Conservation (phyloP, 1,140 invertebrate species). For the Scaptomyza pallida region DNA sequence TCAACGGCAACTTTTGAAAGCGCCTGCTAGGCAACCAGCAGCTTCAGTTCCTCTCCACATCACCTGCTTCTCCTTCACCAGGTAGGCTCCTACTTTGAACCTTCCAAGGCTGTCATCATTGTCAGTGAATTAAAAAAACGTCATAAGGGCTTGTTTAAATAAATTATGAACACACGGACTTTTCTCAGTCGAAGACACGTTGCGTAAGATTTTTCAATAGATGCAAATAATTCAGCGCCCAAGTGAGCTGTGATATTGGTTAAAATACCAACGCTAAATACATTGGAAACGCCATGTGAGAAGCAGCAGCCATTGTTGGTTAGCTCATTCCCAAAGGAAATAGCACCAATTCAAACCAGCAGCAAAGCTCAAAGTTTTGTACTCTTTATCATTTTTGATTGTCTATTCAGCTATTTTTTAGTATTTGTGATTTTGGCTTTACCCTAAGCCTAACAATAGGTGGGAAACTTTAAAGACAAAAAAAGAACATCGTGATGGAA, state of each 20-base stretch:
- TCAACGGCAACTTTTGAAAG: conserved; percentile 44
- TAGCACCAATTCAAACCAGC: conserved; percentile 50
- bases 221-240: conserved; percentile 75
- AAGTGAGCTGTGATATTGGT: conserved; percentile 70
- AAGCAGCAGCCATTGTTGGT: conserved; percentile 49
- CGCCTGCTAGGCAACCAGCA: conserved; percentile 26
- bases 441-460: conserved; percentile 1
- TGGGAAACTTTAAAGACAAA: too few relatives aligned
- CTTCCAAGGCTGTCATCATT: conserved; percentile 53
- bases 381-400: conserved; percentile 13
- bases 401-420: neutral
- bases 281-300: conserved; percentile 73
- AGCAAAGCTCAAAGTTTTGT: conserved; percentile 45
- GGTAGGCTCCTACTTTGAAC: neutral
- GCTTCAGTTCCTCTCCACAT: neutral
- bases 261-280: conserved; percentile 39
- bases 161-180: conserved; percentile 65
- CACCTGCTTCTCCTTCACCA: neutral
- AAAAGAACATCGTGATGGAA: too few relatives aligned
- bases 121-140: conserved; percentile 82
- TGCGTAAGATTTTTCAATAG: conserved; percentile 66
- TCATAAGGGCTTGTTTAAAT: conserved; percentile 82
- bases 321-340: conserved; percentile 73
- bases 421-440: conserved; percentile 6
- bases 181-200: conserved; percentile 13